Evolutionary conservation across 2,113 vertebrate species (phyloP), one percentile per base, ranked within the genome.

Genomic region (Globicephala melas): DNA sequence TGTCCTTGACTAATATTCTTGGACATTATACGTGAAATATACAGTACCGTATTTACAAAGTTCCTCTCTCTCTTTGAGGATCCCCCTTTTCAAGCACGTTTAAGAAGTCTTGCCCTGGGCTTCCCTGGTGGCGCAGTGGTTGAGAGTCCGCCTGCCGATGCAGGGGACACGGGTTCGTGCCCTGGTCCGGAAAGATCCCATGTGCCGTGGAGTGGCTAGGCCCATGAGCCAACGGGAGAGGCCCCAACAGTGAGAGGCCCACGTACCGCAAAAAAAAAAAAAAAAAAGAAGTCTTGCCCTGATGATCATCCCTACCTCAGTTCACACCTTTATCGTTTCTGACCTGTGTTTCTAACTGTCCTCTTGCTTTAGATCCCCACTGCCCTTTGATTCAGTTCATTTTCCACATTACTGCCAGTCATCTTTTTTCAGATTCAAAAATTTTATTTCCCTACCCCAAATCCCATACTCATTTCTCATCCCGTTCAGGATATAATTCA

Each of bases 401-500:
- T 91, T 89, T 55, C 33, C 44, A 65, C 9, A 76, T 23, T 38
- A 50, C 50, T 21, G 26, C 10, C 36, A n/a, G 50, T 74, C 41
- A 58, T 50, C 23, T 74, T 65, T 93, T 96, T 96, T 83, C 14
- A 76, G 18, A 70, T 86, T 70, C 18, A 77, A 44, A 91, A 67
- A 50, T 67, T 92, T 91, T 47, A 31, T 47, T 41, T 85, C 26
- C 74, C 12, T 50, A 26, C 20, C 21, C 14, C 4, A n/a, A 14
- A 62, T 84, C 85, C 70, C 17, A 20, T 58, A 17, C 11, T 28
- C 8, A 14, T 55, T 79, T 68, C 31, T 85, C 21, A 60, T 81
- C 88, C 13, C 8, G 2, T 89, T 85, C 44, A 17, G 76, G 44
- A 41, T 60, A 28, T 50, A 26, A 63, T 68, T 10, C 8, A 70